Evolutionary conservation across 2,797 vertebrate genomes (phyloP).

Genomic region (Lindbergichthys nudifrons): DNA sequence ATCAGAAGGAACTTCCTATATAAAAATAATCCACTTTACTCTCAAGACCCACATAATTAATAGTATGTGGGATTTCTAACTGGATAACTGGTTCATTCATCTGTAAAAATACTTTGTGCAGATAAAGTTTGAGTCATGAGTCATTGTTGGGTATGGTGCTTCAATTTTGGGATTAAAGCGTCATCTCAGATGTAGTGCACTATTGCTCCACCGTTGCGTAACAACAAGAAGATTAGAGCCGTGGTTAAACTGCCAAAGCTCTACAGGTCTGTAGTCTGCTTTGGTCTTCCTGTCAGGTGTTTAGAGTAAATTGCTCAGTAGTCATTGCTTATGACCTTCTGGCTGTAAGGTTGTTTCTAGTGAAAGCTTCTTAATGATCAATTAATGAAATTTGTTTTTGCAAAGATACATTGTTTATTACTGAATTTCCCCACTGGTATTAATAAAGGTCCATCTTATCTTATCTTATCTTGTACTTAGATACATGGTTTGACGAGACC

Average conservation of each 20-base stretch:
- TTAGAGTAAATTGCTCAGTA: not conserved
- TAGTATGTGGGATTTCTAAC: not conserved
- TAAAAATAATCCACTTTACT: not conserved
- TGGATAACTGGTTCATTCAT: not conserved
- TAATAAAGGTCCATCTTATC: too few relatives aligned
- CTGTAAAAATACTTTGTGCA: not conserved
- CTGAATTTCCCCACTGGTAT: too few relatives aligned
- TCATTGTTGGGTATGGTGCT: slow-evolving; percentile 17
- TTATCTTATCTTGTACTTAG: not conserved
- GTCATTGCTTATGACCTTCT: not conserved
- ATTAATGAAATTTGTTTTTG: not conserved
- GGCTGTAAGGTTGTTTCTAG: not conserved
- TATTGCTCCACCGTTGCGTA: slow-evolving; percentile 57
- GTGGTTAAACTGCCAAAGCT: slow-evolving; percentile 43
- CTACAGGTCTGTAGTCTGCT: slow-evolving; percentile 13
- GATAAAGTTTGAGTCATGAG: not conserved
- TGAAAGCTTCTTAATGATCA: not conserved
- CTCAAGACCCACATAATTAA: not conserved
- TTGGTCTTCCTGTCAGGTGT: slow-evolving; percentile 7
- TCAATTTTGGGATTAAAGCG: slow-evolving; percentile 49
- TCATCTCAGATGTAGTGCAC: slow-evolving; percentile 28
- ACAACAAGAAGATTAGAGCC: slow-evolving; percentile 72
- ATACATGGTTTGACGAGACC: not conserved
- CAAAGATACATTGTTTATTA: not conserved
- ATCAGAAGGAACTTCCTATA: not conserved